Percentiles rank a stretch among this genome's conserved stretches.
Evolutionary conservation across 2,113 vertebrate genomes (phyloP).

Genomic region (Oreochromis niloticus): DNA sequence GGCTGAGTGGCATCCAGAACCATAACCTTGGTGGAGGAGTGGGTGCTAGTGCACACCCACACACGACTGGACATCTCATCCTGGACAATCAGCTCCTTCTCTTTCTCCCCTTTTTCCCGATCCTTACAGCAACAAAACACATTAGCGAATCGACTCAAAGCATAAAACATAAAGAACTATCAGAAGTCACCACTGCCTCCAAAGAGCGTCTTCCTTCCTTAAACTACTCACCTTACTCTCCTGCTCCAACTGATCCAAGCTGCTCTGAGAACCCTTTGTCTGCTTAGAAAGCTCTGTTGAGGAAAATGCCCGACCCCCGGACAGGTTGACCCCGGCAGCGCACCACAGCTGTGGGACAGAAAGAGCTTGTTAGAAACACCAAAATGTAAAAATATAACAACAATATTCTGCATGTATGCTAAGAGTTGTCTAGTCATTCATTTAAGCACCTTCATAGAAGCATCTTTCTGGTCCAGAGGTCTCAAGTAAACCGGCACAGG

Average conservation of each 20-base stretch:
- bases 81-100: slow-evolving; percentile 76
- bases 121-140: slow-evolving; percentile 53
- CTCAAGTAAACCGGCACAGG: slow-evolving; percentile 94
- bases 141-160: neutral
- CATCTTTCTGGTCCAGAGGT: slow-evolving; percentile 92
- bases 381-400: neutral
- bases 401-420: neutral
- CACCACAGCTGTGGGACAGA: slow-evolving; percentile 84
- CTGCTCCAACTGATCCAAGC: slow-evolving; percentile 69
- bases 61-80: slow-evolving; percentile 84
- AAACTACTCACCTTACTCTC: slow-evolving; percentile 46
- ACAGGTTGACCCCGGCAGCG: slow-evolving; percentile 89
- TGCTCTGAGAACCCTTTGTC: slow-evolving; percentile 78
- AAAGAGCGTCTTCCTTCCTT: neutral
- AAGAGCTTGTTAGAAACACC: neutral
- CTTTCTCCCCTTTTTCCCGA: slow-evolving; percentile 77
- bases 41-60: slow-evolving; percentile 94
- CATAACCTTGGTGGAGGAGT: slow-evolving; percentile 93
- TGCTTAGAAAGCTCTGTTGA: slow-evolving; percentile 62
- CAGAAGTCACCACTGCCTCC: neutral
- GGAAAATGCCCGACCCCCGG: slow-evolving; percentile 69
- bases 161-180: neutral
- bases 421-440: neutral
- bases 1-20: slow-evolving; percentile 94
- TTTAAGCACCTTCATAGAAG: slow-evolving; percentile 87